Evolutionary conservation across 2,113 vertebrate genomes (phyloP).

Genomic region (human): GRCh38 chr18:29572501-29573000

Average conservation of each 20-base stretch:
- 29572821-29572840: neutral
- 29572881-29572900: neutral
- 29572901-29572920: neutral
- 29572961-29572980: neutral
- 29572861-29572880: neutral
- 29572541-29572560: neutral
- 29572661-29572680: neutral
- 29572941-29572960: neutral
- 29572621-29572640: neutral
- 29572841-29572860: neutral
- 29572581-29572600: neutral
- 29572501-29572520: neutral
- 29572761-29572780: neutral
- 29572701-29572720: neutral
- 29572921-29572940: neutral
- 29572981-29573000: neutral
- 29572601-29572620: neutral
- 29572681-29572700: neutral
- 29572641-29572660: neutral
- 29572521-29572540: neutral
- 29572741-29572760: neutral
- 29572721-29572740: neutral
- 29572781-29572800: neutral
- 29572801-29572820: neutral
- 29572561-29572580: neutral